These are phyloP conservation scores for Strigops habroptila DNA, from an alignment of 2,113 vertebrate genomes.

Conservation along the genomic window DNA sequence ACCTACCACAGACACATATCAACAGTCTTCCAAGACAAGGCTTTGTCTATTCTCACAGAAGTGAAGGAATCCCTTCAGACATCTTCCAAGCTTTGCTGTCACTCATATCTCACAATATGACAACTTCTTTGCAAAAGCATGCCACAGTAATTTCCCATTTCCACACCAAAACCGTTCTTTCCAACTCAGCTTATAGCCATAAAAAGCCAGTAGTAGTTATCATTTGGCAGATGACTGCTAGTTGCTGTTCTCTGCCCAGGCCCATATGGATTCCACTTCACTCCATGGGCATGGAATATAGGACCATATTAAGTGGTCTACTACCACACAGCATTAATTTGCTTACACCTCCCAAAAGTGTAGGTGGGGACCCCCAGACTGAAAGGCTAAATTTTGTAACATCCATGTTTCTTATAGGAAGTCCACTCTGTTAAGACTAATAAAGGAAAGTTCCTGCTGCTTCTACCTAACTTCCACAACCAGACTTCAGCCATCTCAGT, in stretches of 20 bases:
- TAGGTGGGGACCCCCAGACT: not conserved
- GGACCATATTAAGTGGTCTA: not conserved
- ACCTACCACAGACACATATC: not conserved
- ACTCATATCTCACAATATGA: not conserved
- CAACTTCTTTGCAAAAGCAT: not conserved
- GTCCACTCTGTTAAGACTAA: not conserved
- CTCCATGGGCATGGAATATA: fast-evolving
- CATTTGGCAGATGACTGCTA: not conserved
- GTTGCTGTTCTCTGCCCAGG: not conserved
- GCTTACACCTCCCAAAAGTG: not conserved
- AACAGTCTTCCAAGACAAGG: not conserved
- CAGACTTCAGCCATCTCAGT: not conserved
- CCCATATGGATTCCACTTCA: not conserved
- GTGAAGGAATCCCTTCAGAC: not conserved
- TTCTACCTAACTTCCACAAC: not conserved
- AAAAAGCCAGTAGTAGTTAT: not conserved
- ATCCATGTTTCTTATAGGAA: not conserved
- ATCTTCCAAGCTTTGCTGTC: not conserved
- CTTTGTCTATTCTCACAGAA: not conserved
- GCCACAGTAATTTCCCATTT: not conserved
- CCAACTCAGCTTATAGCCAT: not conserved
- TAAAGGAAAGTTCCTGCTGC: not conserved
- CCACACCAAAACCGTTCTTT: not conserved
- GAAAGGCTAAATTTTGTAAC: not conserved
- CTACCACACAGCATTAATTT: not conserved